A percentile compares a stretch with the other conserved stretches of the same genome.
Evolutionary conservation across 2,797 vertebrate genomes (phyloP).

Genomic region (Enteromius mattozi): DNA sequence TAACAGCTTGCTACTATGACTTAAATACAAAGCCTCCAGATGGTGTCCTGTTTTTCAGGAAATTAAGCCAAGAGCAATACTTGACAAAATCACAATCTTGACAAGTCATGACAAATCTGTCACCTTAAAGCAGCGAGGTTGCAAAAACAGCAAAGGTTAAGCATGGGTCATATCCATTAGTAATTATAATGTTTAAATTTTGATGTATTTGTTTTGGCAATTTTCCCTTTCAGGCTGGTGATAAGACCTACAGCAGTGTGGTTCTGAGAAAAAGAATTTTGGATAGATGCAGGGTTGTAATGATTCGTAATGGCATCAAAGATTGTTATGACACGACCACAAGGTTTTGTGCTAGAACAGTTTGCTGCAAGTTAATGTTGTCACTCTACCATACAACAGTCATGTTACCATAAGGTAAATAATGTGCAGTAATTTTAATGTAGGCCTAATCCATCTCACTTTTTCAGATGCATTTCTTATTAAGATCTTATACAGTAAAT

Average conservation of each 20-base stretch:
- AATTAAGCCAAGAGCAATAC: conserved; percentile 20
- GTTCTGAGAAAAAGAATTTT: not conserved
- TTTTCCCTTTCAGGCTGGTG: not conserved
- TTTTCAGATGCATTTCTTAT: too few relatives aligned
- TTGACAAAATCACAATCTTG: conserved; percentile 5
- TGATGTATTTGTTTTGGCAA: not conserved
- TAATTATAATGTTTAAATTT: not conserved
- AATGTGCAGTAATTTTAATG: too few relatives aligned
- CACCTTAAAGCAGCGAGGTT: conserved; percentile 10
- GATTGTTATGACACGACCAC: too few relatives aligned
- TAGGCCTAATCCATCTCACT: too few relatives aligned
- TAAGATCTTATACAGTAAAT: too few relatives aligned
- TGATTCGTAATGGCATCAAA: not conserved
- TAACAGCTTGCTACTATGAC: conserved; percentile 36
- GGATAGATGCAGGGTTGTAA: not conserved
- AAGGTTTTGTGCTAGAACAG: too few relatives aligned
- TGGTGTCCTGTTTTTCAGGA: conserved; percentile 29
- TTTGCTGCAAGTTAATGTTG: too few relatives aligned
- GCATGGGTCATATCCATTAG: not conserved
- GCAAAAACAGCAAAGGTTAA: not conserved
- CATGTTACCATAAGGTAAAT: too few relatives aligned
- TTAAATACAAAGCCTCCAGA: conserved; percentile 46
- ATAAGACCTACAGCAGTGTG: not conserved
- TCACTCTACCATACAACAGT: too few relatives aligned
- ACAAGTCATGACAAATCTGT: conserved; percentile 5